Evolutionary conservation across 1,140 invertebrate species (phyloP).

Genomic region (Diachasmimorpha longicaudata): DNA sequence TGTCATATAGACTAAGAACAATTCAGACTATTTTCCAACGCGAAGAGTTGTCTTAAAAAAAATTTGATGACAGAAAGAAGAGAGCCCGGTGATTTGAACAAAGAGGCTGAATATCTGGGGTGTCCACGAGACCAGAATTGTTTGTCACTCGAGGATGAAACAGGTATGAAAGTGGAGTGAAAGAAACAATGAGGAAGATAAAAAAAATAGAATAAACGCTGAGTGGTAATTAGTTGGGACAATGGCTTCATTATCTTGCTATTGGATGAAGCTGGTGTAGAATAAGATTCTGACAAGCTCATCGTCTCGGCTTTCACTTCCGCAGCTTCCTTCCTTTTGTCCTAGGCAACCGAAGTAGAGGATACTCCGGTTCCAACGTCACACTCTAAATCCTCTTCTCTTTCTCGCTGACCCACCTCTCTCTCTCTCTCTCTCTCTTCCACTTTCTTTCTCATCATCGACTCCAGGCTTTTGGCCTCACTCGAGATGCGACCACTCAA

Average conservation of each 20-base stretch:
- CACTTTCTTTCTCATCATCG: neutral
- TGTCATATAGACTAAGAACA: neutral
- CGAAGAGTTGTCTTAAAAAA: neutral
- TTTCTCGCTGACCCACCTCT: neutral
- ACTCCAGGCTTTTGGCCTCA: neutral
- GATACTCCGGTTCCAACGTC: neutral
- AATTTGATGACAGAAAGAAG: neutral
- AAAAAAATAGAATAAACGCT: neutral
- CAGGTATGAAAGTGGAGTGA: neutral
- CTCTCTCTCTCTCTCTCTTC: neutral
- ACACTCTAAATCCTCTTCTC: neutral
- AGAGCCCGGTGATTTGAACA: neutral
- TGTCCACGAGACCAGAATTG: neutral
- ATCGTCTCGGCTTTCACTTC: constrained; percentile 8
- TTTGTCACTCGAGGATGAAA: neutral
- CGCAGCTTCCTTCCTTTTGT: neutral
- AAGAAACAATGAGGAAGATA: neutral
- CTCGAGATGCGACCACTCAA: neutral
- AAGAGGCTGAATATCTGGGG: neutral
- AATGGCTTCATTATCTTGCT: constrained; percentile 1
- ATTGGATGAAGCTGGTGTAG: neutral
- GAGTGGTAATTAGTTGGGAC: constrained; percentile 1
- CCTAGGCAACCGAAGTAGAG: neutral
- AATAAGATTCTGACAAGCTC: constrained; percentile 8
- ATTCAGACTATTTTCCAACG: neutral